These are phyloP conservation scores for Gobiocypris rarus DNA, from an alignment of 2,113 vertebrate genomes.

Conservation along the genomic window DNA sequence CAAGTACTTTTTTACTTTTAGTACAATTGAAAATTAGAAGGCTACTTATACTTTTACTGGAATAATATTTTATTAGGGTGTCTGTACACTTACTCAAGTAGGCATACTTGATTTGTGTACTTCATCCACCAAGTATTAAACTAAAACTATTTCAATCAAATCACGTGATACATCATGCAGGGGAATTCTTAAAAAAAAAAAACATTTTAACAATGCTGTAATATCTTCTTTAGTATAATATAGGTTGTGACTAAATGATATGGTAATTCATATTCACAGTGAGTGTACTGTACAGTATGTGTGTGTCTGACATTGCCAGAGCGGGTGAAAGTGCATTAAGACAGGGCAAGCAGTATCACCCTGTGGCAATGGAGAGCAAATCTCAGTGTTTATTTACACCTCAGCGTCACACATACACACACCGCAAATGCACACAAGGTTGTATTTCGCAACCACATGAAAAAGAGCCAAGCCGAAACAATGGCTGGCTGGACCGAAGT, in stretches of 20 bases:
- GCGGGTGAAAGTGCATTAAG: conserved; percentile 4
- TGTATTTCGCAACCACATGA: conserved; percentile 72
- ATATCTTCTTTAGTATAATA: background rate
- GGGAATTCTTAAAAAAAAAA: no score
- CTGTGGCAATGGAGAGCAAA: conserved; percentile 12
- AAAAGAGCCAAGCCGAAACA: conserved; percentile 64
- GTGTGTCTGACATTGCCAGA: conserved; percentile 12
- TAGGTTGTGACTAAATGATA: background rate
- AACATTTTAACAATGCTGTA: no score
- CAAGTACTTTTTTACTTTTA: no score
- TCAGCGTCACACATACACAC: conserved; percentile 49
- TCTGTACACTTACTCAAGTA: no score
- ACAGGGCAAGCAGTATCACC: conserved; percentile 4
- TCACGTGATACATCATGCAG: background rate
- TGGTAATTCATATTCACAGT: background rate
- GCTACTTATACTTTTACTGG: no score
- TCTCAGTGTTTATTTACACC: conserved; percentile 57
- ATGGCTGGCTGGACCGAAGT: conserved; percentile 47
- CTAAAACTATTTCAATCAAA: background rate
- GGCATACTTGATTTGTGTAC: no score
- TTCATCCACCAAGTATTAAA: background rate
- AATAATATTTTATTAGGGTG: no score
- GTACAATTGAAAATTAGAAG: no score
- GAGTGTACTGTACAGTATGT: background rate
- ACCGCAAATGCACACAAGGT: conserved; percentile 51